Conservation (phyloP, 2,888 invertebrate genomes). For the Galerucella nymphaeae region DNA sequence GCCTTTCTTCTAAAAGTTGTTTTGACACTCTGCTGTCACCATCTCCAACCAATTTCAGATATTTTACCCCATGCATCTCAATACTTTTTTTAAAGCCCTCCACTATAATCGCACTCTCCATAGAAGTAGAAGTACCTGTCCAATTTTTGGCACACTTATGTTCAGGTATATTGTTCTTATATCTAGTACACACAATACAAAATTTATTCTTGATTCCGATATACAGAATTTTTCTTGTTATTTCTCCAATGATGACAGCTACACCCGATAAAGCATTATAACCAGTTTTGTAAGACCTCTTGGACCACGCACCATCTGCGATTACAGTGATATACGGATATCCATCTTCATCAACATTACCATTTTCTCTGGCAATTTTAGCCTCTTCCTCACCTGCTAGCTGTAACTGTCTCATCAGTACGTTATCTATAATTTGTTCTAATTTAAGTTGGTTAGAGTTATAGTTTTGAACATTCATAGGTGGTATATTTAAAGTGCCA, state of each 20-base stretch:
- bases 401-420: constrained; percentile 3
- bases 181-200: constrained; percentile 51
- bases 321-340: constrained; percentile 62
- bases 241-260: constrained; percentile 45
- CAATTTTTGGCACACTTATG: constrained; percentile 57
- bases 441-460: neutral
- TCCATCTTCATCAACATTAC: constrained; percentile 67
- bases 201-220: constrained; percentile 55
- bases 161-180: constrained; percentile 37
- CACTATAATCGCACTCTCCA: constrained; percentile 56
- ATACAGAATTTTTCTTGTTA: constrained; percentile 50
- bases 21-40: constrained; percentile 57
- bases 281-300: constrained; percentile 47
- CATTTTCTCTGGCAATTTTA: constrained; percentile 44
- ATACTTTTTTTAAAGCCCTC: constrained; percentile 54
- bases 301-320: constrained; percentile 52
- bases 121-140: constrained; percentile 51
- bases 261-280: constrained; percentile 55
- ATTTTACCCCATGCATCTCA: constrained; percentile 52
- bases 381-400: constrained; percentile 43
- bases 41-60: constrained; percentile 55
- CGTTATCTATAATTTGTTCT: constrained; percentile 2
- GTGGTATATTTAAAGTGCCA: neutral
- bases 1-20: constrained; percentile 46
- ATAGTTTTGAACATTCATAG: constrained; percentile 2